Percentiles rank a stretch among this genome's conserved stretches.
These are phyloP conservation scores for Esox masquinongy DNA, from an alignment of 2,797 vertebrate genomes.

Conservation along the genomic window DNA sequence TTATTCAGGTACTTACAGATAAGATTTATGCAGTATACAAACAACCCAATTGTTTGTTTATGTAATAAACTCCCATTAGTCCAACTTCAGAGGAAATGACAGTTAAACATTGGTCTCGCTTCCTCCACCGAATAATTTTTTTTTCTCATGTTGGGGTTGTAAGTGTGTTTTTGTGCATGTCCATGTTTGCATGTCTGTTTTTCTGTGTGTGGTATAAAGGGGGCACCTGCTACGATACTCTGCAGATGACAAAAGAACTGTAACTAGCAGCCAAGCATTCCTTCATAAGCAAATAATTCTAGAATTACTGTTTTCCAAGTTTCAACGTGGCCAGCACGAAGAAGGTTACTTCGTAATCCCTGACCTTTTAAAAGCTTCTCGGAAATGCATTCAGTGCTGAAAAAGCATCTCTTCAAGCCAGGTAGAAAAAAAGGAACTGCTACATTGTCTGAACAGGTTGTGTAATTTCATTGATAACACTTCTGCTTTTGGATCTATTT, in stretches of 20 bases:
- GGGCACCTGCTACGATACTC: background rate
- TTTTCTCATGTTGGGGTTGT: background rate
- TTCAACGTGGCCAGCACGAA: background rate
- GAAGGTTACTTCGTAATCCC: background rate
- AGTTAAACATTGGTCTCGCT: slow-evolving; percentile 16
- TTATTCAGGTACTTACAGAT: background rate
- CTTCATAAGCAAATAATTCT: background rate
- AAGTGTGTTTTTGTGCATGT: background rate
- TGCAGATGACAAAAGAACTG: background rate
- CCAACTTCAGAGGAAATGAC: slow-evolving; percentile 43
- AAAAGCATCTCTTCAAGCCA: background rate
- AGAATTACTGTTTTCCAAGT: background rate
- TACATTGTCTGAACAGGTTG: background rate
- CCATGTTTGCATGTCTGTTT: slow-evolving; percentile 19
- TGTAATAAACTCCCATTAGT: slow-evolving; percentile 25
- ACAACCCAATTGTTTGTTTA: slow-evolving; percentile 40
- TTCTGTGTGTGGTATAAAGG: background rate
- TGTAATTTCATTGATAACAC: slow-evolving; percentile 4
- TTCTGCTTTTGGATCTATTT: slow-evolving; percentile 28
- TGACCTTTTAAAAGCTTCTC: slow-evolving; percentile 7
- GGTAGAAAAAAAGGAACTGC: slow-evolving; percentile 3
- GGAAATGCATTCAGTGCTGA: background rate
- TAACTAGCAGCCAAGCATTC: background rate
- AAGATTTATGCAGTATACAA: slow-evolving; percentile 15
- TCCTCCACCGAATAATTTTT: slow-evolving; percentile 32